These are phyloP conservation scores for Pampusana beccarii DNA, from an alignment of 2,113 vertebrate species.

Conservation along the genomic window DNA sequence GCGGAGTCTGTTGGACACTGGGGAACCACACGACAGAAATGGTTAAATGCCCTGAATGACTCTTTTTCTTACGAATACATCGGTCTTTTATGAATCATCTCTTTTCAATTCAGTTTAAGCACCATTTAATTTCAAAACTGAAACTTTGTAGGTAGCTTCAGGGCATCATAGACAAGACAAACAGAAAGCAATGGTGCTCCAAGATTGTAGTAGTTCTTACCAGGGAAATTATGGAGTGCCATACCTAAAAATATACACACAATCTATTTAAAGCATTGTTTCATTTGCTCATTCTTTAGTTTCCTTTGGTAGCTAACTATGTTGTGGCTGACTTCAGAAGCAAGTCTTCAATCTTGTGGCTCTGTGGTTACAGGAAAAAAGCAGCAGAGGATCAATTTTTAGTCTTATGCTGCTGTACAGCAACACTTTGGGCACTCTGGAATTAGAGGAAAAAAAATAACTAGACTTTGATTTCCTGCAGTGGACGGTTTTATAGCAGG, in stretches of 20 bases:
- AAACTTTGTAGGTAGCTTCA: neutral
- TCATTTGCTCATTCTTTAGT: neutral
- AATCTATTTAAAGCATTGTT: neutral
- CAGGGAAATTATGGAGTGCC: neutral
- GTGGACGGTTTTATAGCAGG: neutral
- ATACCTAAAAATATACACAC: neutral
- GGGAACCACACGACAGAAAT: neutral
- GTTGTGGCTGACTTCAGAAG: neutral
- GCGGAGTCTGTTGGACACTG: neutral
- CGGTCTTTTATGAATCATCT: neutral
- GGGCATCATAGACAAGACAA: neutral
- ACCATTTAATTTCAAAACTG: slow-evolving; percentile 8
- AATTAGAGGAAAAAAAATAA: neutral
- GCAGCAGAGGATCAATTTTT: neutral
- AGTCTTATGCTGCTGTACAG: neutral
- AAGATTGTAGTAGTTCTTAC: neutral
- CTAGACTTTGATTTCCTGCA: slow-evolving; percentile 10
- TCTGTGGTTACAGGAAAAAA: slow-evolving; percentile 10
- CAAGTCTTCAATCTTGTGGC: slow-evolving; percentile 14
- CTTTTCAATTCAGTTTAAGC: neutral
- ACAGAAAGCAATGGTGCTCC: neutral
- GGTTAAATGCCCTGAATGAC: neutral
- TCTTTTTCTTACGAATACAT: neutral
- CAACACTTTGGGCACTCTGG: neutral
- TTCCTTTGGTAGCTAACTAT: neutral